Evolutionary conservation across 1,140 invertebrate species (phyloP).

Genomic region (Drosophila ananassae): DNA sequence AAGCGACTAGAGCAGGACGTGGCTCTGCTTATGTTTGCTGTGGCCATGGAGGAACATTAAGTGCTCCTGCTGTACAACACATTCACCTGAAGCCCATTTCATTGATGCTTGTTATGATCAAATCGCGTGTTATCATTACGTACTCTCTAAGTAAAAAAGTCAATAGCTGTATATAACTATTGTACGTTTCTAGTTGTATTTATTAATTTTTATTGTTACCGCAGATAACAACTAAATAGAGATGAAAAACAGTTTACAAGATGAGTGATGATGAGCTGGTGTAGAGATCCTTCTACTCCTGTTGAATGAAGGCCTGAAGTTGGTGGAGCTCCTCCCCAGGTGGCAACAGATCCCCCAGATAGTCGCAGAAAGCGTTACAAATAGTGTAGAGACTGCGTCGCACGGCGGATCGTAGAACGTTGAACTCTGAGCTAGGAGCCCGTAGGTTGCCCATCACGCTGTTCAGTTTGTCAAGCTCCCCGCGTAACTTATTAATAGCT

Average conservation of each 20-base stretch:
- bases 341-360: constrained; percentile 88
- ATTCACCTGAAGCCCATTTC: constrained; percentile 39
- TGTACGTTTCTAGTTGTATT: constrained; percentile 73
- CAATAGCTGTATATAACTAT: constrained; percentile 58
- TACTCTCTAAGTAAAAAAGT: constrained; percentile 67
- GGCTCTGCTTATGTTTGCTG: constrained; percentile 54
- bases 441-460: constrained; percentile 87
- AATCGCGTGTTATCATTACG: constrained; percentile 58
- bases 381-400: constrained; percentile 91
- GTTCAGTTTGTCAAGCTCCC: constrained; percentile 88
- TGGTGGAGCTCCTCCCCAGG: constrained; percentile 84
- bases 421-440: constrained; percentile 86
- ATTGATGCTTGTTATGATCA: constrained; percentile 49
- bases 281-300: constrained; percentile 70
- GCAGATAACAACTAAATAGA: constrained; percentile 57
- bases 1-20: constrained; percentile 40
- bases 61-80: constrained; percentile 27
- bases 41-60: constrained; percentile 52
- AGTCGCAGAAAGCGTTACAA: constrained; percentile 88
- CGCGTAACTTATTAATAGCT: constrained; percentile 87
- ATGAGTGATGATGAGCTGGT: constrained; percentile 19
- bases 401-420: constrained; percentile 86
- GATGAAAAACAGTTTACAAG: constrained; percentile 53
- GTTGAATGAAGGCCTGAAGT: constrained; percentile 85
- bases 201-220: constrained; percentile 80